phyloP scores from a whole-genome alignment of 1,140 invertebrate genomes.

The Telenomus remus region DNA sequence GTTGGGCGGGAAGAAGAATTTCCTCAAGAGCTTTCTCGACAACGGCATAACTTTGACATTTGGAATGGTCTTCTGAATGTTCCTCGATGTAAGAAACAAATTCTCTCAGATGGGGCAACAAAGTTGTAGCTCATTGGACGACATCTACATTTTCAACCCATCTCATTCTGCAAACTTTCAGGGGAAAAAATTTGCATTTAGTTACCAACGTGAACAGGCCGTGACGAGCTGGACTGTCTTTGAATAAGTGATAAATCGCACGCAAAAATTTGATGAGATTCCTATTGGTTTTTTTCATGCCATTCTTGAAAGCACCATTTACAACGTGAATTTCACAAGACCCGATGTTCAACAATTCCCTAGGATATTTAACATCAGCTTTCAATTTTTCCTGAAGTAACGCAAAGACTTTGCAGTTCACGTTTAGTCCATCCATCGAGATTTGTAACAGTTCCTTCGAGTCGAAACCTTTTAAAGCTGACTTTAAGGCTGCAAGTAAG shows the following conservation, averaged over 20 bases:
- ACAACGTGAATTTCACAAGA: conserved; percentile 45
- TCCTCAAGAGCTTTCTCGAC: conserved; percentile 32
- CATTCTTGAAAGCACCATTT: conserved; percentile 44
- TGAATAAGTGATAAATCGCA: conserved; percentile 42
- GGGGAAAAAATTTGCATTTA: conserved; percentile 18
- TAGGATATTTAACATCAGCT: conserved; percentile 6
- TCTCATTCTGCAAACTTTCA: conserved; percentile 41
- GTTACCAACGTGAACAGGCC: conserved; percentile 23
- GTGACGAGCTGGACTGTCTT: conserved; percentile 31
- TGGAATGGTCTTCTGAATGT: not conserved
- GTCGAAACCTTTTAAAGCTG: conserved; percentile 4
- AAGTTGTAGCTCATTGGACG: conserved; percentile 7
- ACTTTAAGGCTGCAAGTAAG: conserved; percentile 4
- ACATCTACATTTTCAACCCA: conserved; percentile 34
- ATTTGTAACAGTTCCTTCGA: conserved; percentile 36
- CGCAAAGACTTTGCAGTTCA: conserved; percentile 33
- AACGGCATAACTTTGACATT: conserved; percentile 33
- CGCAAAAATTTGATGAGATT: conserved; percentile 26
- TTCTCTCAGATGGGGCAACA: conserved; percentile 1
- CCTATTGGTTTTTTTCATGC: conserved; percentile 27
- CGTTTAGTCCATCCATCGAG: conserved; percentile 54
- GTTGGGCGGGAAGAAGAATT: conserved; percentile 40
- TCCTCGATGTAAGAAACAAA: not conserved
- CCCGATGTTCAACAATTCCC: conserved; percentile 26
- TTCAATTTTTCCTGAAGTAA: conserved; percentile 16